Evolutionary conservation across 2,797 vertebrate species (phyloP).

Genomic region (Halcyon badia): DNA sequence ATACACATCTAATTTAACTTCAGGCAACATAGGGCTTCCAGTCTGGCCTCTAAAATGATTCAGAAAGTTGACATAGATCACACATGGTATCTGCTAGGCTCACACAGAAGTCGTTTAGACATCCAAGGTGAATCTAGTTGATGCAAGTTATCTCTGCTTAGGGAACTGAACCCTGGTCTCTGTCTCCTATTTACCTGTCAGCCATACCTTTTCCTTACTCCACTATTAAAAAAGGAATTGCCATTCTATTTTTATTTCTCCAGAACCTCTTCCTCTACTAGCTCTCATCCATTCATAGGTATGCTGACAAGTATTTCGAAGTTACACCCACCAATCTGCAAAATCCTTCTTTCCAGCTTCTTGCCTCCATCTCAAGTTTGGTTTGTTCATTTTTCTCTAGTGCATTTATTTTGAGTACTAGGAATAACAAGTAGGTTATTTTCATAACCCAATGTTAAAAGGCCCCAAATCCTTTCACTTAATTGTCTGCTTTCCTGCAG

Average conservation of each 20-base stretch:
- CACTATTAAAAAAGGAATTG: background rate
- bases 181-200: background rate
- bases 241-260: background rate
- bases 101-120: background rate
- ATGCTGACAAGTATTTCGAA: accelerated
- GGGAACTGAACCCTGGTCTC: background rate
- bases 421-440: background rate
- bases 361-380: background rate
- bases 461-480: background rate
- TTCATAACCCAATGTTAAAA: background rate
- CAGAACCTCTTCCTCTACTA: background rate
- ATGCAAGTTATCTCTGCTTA: background rate
- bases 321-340: background rate
- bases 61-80: background rate
- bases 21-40: background rate
- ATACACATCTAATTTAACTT: background rate
- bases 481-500: background rate
- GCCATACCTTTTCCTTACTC: background rate
- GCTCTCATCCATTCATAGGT: background rate
- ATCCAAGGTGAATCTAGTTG: background rate
- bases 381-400: background rate
- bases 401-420: background rate
- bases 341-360: background rate
- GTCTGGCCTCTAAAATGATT: background rate
- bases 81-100: background rate